Conservation (phyloP, 2,888 invertebrate species). For the Rhopalosiphum nymphaeae region DNA sequence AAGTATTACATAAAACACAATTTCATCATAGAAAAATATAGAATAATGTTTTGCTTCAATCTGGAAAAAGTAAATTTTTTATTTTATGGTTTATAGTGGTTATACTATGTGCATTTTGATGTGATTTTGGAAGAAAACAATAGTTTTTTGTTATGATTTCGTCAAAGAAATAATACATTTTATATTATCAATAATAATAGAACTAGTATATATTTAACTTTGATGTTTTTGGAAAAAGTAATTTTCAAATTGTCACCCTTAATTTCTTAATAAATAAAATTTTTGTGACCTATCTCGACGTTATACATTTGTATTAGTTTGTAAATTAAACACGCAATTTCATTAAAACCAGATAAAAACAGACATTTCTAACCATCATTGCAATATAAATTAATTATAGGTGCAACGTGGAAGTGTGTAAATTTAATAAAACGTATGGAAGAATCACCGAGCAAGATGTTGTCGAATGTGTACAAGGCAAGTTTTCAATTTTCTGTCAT, state of each 20-base stretch:
- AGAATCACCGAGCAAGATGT: slow-evolving; percentile 23
- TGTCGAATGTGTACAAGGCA: slow-evolving; percentile 59
- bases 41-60: not conserved
- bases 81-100: not conserved
- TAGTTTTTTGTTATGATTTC: not conserved
- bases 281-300: not conserved
- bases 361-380: not conserved
- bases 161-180: not conserved
- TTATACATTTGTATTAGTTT: not conserved
- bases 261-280: not conserved
- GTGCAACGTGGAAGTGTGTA: slow-evolving; percentile 37
- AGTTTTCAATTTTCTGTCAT: slow-evolving; percentile 58
- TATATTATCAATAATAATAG: not conserved
- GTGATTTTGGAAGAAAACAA: not conserved
- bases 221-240: not conserved
- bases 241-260: not conserved
- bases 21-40: not conserved
- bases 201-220: not conserved
- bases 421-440: not conserved
- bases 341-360: not conserved
- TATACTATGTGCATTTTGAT: not conserved
- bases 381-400: not conserved
- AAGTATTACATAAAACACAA: not conserved
- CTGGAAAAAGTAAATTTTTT: not conserved
- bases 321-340: not conserved